These are phyloP conservation scores for Paradoxurus hermaphroditus DNA, from an alignment of 2,113 vertebrate species.

Conservation along the genomic window DNA sequence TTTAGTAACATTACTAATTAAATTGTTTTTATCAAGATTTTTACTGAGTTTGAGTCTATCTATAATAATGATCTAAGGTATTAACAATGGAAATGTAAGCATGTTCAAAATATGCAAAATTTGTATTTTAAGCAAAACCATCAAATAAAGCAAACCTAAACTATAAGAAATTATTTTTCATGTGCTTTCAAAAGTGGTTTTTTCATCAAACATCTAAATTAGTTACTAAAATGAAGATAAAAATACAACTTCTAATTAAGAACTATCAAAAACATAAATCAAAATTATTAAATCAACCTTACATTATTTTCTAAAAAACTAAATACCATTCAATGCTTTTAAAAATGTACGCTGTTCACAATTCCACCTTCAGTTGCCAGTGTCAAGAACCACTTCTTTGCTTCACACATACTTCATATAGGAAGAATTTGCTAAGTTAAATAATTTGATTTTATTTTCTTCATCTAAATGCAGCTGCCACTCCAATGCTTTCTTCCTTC, in stretches of 20 bases:
- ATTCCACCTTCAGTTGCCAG: background rate
- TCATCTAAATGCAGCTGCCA: background rate
- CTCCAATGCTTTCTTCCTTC: background rate
- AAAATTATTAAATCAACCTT: background rate
- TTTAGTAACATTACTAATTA: background rate
- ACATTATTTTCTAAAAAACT: background rate
- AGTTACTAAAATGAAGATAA: slow-evolving; percentile 20
- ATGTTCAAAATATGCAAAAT: background rate
- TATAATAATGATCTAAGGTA: background rate
- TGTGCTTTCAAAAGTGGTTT: background rate
- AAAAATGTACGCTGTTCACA: background rate
- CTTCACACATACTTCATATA: background rate
- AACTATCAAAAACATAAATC: background rate
- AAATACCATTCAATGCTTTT: background rate
- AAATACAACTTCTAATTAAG: background rate
- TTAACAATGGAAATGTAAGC: slow-evolving; percentile 27
- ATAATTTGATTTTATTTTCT: background rate
- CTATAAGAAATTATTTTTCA: background rate
- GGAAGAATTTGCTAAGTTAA: background rate
- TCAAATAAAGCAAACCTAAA: background rate
- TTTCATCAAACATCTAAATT: background rate
- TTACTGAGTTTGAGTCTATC: background rate
- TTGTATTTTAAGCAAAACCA: slow-evolving; percentile 39
- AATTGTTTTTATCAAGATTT: background rate
- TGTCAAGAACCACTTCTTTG: background rate